These are phyloP conservation scores for Zophobas atratus DNA, from an alignment of 1,140 invertebrate species.

Conservation along the genomic window DNA sequence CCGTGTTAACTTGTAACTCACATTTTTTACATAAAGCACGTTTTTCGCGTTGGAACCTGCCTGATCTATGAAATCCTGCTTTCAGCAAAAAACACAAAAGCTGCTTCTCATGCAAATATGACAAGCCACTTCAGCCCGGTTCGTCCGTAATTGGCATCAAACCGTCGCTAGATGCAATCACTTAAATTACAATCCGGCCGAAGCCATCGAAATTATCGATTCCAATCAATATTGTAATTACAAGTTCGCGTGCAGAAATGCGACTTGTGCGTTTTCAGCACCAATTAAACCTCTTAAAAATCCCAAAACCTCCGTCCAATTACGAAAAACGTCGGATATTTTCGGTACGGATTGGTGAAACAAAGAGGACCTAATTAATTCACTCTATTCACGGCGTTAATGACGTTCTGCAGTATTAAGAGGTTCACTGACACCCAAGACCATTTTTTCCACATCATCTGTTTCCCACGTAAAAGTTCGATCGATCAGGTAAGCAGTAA, in stretches of 20 bases:
- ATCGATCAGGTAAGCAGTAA: constrained; percentile 14
- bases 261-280: not conserved
- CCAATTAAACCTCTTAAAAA: not conserved
- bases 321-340: not conserved
- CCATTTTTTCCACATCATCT: constrained; percentile 33
- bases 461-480: constrained; percentile 31
- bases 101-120: too few species aligned
- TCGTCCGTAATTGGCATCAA: constrained; percentile 5
- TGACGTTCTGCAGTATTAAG: constrained; percentile 33
- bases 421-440: constrained; percentile 28
- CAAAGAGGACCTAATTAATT: constrained; percentile 40
- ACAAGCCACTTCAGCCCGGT: not conserved
- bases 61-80: too few species aligned
- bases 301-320: not conserved
- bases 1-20: too few species aligned
- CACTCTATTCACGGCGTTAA: constrained; percentile 31
- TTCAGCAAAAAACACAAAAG: too few species aligned
- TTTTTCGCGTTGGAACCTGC: too few species aligned
- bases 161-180: constrained; percentile 5
- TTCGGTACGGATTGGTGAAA: constrained; percentile 16
- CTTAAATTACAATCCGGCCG: constrained; percentile 6
- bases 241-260: constrained; percentile 27
- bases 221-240: constrained; percentile 17
- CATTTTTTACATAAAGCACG: too few species aligned
- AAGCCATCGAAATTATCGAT: constrained; percentile 12